Evolutionary conservation across 1,140 invertebrate genomes (phyloP), one percentile per base, ranked within the genome.

Genomic region (Anagrus nilaparvatae): DNA sequence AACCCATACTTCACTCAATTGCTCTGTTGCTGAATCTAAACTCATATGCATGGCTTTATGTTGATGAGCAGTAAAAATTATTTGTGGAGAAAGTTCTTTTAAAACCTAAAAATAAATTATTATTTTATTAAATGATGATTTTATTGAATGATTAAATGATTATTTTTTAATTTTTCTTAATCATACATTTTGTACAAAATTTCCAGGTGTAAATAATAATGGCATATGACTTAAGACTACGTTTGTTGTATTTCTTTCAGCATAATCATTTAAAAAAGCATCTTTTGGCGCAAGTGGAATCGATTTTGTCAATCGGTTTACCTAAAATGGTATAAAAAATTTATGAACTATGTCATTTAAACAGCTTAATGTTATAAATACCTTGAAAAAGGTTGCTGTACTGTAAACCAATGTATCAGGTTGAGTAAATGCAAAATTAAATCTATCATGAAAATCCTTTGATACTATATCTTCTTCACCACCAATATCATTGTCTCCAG

Each of bases 401-500:
- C 74, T 71, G 50, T 75, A 71, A 43, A 67, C 64, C 34, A 83
- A 70, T 2, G 78, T 59, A 53, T 78, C 73, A 9, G 80, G 72
- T 49, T 82, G 78, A 31, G 72, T 72, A 61, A 87, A 93, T 42
- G 81, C 74, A 52, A 75, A 73, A 49, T 84, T 76, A 65, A 92
- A 97, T 59, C 85, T 75, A 20, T 75, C 67, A 16, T 87, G 61
- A 67, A 90, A 89, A 30, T 77, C 68, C 21, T 67, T 53, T 28
- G 78, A 82, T 27, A 92, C 76, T 43, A 72, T 67, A 61, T 91
- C 84, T 54, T 76, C 79, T 66, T 97, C 91, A 18, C 91, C 91
- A 17, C 91, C 92, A 51, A 96, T 89, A 59, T 97, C 91, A 70
- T 96, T 96, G 60, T 97, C 92, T 14, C 92, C 92, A 25, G 90